Base-by-base conservation (phyloP, 1,140 invertebrate species). In the Archivesica marissinica region DNA sequence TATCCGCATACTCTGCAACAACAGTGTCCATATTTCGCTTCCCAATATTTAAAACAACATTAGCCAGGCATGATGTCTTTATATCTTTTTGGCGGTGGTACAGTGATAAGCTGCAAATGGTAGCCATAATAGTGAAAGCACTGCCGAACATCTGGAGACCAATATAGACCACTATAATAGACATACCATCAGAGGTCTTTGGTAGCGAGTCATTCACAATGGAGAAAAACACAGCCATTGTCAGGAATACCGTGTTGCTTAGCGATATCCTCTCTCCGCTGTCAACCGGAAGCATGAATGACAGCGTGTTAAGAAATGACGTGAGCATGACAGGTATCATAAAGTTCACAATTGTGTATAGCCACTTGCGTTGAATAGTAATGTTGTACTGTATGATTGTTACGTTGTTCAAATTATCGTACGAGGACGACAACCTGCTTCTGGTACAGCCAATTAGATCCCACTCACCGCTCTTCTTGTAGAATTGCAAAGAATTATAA, bases 161-260 rank as follows among this genome's bases (percentile, higher is more conserved):
- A 28, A 70, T 7, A 47, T 70, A 70, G 11, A 30, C 66, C 4
- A 70, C 66, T 25, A 70, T 44, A 47, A 70, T 44, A 7, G 66
- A 30, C 13, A 70, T 23, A 6, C 66, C 66, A 25, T 44, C 39
- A 23, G 76, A 78, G 11, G 54, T 78, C 33, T 61, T 50, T 30
- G 56, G 76, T 3, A 78, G 59, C 17, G 76, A 41, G 11, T 64
- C 13, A 23, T 33, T 54, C 7, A 66, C 50, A 1, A 78, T 64
- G 1, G 76, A 35, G n/a, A 78, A 54, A 47, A 78, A 64, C 35
- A 78, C 76, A 11, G 54, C 56, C 39, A 78, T 11, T 1, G 76
- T 64, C 1, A 78, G 59, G n/a, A 78, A 47, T 20, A 78, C 2
- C 4, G 76, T 78, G 15, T 41, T 30, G 44, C 25, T 64, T 4